Base-by-base conservation (phyloP, 2,797 vertebrate species). In the Pangasius sanitwongsei region DNA sequence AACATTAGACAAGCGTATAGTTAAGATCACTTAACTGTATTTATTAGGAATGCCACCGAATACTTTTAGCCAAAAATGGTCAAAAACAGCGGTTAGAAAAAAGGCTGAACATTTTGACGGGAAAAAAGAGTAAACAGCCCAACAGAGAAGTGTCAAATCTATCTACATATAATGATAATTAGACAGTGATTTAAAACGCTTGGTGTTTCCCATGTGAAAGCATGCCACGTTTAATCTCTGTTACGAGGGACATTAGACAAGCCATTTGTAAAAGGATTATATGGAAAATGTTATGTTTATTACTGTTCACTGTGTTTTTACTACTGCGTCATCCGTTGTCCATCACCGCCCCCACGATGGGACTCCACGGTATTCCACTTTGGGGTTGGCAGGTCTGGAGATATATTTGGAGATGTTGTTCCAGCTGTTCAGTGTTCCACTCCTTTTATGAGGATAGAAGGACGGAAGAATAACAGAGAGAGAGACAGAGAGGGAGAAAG, bases 361-460 rank as follows among this genome's bases (percentile, higher is more conserved):
- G 16, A 67, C 41, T 50, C 41, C 41, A 5, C 37, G 13, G 15
- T 84, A 67, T n/a, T n/a, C 28, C 81, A 44, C 59, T 31, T 50
- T 7, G 12, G 41, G 61, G 61, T n/a, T 84, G 81, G 12, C 37
- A 61, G 82, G 25, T 85, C 74, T 80, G 48, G 31, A 90, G 55
- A 70, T 88, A 89, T 90, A 83, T 91, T 83, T 88, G 75, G 90
- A 91, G 90, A 89, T 85, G 87, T 91, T 94, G 93, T 85, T 92
- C 93, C 86, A 88, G 89, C 92, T 90, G 89, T 86, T 92, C 89
- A 90, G 91, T 89, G 63, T 87, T 80, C 78, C 50, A n/a, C 61
- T 65, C 94, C 92, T 94, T 94, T 94, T 87, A 83, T 59, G 63
- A 63, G 70, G 74, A 69, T 65, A 37, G 20, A 80, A 69, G n/a